A percentile compares a stretch with the other conserved stretches of the same genome.
phyloP scores from a whole-genome alignment of 2,888 invertebrate genomes.

The Phortica okadai region DNA sequence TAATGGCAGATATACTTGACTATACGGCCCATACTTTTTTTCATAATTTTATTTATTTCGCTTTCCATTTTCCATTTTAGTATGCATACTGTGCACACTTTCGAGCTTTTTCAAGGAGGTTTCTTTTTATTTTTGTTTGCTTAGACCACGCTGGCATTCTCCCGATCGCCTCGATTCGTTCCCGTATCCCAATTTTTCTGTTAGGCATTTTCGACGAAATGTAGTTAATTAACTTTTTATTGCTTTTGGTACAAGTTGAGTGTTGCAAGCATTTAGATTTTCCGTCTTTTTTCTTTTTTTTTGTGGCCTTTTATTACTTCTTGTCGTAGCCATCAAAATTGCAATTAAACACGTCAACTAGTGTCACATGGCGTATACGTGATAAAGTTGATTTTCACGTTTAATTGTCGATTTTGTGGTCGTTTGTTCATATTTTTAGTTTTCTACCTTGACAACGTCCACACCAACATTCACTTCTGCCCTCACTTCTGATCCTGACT shows the following conservation, averaged over 20 bases:
- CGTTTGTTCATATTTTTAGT: not conserved
- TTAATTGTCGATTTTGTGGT: constrained; percentile 52
- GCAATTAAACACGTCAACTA: constrained; percentile 67
- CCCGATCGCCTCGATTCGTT: not conserved
- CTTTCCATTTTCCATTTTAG: no score
- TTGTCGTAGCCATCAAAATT: constrained; percentile 56
- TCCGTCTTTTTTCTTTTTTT: not conserved
- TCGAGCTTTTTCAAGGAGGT: no score
- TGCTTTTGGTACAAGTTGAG: not conserved
- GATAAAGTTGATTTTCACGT: constrained; percentile 45
- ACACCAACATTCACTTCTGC: no score
- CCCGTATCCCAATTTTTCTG: not conserved
- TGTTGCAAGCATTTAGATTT: not conserved
- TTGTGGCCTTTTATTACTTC: constrained; percentile 9
- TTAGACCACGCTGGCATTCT: no score
- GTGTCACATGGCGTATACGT: constrained; percentile 69
- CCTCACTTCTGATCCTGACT: no score
- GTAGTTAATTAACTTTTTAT: constrained; percentile 26
- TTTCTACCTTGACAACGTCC: not conserved
- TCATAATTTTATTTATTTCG: no score
- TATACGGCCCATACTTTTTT: no score
- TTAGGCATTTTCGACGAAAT: not conserved
- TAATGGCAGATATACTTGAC: no score
- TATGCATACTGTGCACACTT: no score
- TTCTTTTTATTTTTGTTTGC: no score